Conservation (phyloP, 2,113 vertebrate species). For the Myiopsitta monachus region DNA sequence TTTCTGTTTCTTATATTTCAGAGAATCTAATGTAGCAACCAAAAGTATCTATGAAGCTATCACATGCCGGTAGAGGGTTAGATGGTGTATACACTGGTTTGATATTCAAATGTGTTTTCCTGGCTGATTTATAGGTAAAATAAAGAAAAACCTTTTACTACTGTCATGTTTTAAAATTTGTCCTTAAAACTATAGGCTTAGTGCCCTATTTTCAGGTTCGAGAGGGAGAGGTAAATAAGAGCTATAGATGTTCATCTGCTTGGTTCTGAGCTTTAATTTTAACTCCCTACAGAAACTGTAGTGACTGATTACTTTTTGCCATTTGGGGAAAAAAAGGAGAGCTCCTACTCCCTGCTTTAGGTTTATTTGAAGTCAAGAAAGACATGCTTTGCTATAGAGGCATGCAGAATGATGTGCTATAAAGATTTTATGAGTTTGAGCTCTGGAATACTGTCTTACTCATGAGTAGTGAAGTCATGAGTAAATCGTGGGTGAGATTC, state of each 20-base stretch:
- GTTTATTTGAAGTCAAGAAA: neutral
- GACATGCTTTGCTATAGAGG: neutral
- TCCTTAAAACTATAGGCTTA: neutral
- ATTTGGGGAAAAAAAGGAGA: neutral
- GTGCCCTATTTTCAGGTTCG: neutral
- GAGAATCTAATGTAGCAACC: neutral
- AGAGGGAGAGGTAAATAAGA: neutral
- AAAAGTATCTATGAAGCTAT: neutral
- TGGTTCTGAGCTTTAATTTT: neutral
- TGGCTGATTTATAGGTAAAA: neutral
- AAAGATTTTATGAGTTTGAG: conserved; percentile 40
- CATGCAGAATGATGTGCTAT: neutral
- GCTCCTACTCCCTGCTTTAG: neutral
- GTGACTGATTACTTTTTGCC: neutral
- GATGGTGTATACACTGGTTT: neutral
- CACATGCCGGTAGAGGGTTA: neutral
- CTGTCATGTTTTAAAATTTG: neutral
- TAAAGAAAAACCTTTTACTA: neutral
- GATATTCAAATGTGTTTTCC: neutral
- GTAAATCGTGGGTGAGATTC: neutral
- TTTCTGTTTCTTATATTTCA: neutral
- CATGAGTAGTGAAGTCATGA: neutral
- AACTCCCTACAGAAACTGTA: neutral
- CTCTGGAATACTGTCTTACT: conserved; percentile 15
- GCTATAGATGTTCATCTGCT: neutral